Conservation (phyloP, 2,888 invertebrate species). For the Caenorhabditis afra region DNA sequence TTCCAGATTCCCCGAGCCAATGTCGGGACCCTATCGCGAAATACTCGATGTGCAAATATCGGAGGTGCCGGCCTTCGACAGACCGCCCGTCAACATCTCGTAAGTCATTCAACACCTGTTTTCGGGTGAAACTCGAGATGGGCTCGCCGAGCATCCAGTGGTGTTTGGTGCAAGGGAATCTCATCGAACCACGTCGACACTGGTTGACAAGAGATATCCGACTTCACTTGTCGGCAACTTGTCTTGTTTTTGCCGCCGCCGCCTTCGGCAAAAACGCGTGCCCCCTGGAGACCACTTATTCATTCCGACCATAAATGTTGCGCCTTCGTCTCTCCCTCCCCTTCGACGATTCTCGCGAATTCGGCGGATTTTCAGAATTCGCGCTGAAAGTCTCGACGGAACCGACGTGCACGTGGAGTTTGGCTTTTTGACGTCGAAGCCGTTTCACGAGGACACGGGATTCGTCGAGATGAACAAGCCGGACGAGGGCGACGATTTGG, state of each 20-base stretch:
- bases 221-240: constrained; percentile 13
- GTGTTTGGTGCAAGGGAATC: no score
- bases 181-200: no score
- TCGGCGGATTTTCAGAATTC: constrained; percentile 33
- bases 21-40: constrained; percentile 73
- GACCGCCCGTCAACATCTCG: constrained; percentile 79
- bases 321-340: background rate
- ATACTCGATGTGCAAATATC: constrained; percentile 72
- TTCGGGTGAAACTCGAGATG: background rate
- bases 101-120: constrained; percentile 47
- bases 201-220: no score
- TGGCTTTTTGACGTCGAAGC: constrained; percentile 77
- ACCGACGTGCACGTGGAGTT: constrained; percentile 71
- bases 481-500: constrained; percentile 68
- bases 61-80: constrained; percentile 77
- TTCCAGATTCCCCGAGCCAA: constrained; percentile 74
- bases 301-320: constrained; percentile 5
- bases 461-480: constrained; percentile 74
- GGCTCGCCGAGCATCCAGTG: background rate
- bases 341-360: background rate
- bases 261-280: no score
- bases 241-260: background rate
- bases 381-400: constrained; percentile 69
- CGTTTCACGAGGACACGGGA: constrained; percentile 76
- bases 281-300: constrained; percentile 14